Evolutionary conservation across 2,113 vertebrate species (phyloP), one percentile per base, ranked within the genome.

Genomic region (Symphodus melops): DNA sequence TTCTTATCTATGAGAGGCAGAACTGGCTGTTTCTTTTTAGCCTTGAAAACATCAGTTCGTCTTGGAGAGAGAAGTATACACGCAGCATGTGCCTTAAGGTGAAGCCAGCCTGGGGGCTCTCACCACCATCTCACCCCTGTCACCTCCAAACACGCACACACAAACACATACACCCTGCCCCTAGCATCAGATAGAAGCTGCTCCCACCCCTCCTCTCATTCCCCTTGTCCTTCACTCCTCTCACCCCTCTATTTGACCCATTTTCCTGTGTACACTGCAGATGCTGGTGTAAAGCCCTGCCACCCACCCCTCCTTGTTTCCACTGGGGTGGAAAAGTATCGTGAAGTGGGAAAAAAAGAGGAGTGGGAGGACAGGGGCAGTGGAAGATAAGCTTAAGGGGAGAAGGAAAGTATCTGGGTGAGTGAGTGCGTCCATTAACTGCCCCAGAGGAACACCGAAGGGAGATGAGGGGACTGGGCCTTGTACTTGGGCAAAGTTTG

Each of bases 371-470:
- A 63, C 56, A 83, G 72, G 75, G 68, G 75, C 60, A 54, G 69
- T 65, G 76, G 88, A 83, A 76, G 86, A 84, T 78, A 76, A 80
- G 74, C 74, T 83, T 21, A 68, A 75, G 56, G 82, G 73, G 56
- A 54, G 56, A 59, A 48, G 78, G 73, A 58, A 64, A 69, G 77
- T 85, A 86, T 87, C 81, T 75, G 79, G 84, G 72, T 82, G 82
- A 90, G 84, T 82, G 85, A 89, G 75, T 80, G 42, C 48, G 58
- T 88, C 88, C 91, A 91, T 93, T 89, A 92, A 83, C 79, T 70
- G 69, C 73, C 86, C 83, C 61, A 73, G 59, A 84, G 89, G 80
- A 69, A 41, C 49, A 58, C 80, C 63, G 42, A 71, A 44, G 72
- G 83, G 71, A 37, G 51, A 25, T 33, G 20, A 19, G 46, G 59